phyloP scores from a whole-genome alignment of 35 echinoderm and acorn worm genomes.

The Hemicentrotus pulcherrimus region DNA sequence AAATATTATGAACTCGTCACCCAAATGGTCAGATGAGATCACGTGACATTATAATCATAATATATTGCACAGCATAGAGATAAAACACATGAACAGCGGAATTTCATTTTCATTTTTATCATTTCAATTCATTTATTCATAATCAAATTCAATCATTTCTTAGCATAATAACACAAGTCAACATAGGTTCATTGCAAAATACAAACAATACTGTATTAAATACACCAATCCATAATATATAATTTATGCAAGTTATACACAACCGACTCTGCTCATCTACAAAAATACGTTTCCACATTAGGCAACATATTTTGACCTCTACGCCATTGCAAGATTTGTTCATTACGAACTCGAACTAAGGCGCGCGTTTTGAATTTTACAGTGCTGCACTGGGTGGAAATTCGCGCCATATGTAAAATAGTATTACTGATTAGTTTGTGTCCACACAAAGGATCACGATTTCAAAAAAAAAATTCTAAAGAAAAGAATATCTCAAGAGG shows the following conservation, averaged over 20 bases:
- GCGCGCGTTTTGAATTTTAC: background rate
- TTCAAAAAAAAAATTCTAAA: background rate
- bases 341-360: background rate
- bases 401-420: background rate
- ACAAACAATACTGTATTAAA: slow-evolving; percentile 53
- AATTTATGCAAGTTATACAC: slow-evolving; percentile 7
- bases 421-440: background rate
- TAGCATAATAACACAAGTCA: slow-evolving; percentile 1
- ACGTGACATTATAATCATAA: background rate
- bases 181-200: slow-evolving; percentile 49
- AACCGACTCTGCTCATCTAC: background rate
- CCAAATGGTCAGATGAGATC: background rate
- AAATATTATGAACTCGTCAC: background rate
- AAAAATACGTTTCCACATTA: background rate
- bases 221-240: slow-evolving; percentile 43
- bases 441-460: slow-evolving; percentile 22
- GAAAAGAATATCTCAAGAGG: background rate
- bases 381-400: background rate
- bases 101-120: background rate
- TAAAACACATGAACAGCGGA: background rate
- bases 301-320: background rate
- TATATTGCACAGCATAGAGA: background rate
- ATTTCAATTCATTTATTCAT: slow-evolving; percentile 33
- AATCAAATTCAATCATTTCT: background rate
- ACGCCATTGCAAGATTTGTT: background rate